phyloP scores from a whole-genome alignment of 1,140 invertebrate genomes.

The Philaenus spumarius region DNA sequence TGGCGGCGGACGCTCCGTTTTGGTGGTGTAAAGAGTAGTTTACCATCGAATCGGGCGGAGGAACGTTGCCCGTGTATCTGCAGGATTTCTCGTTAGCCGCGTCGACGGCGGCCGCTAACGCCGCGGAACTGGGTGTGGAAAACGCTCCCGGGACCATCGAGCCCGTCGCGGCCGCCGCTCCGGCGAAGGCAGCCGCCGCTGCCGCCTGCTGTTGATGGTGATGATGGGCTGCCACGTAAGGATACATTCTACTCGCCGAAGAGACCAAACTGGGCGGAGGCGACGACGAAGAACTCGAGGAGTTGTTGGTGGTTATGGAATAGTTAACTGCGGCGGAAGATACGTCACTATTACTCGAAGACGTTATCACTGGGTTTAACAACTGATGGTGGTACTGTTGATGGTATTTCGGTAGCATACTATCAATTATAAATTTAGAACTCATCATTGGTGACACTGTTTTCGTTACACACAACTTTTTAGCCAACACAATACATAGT shows the following conservation, averaged over 20 bases:
- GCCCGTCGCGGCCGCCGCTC: slow-evolving; percentile 52
- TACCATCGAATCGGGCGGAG: slow-evolving; percentile 65
- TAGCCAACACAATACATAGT: slow-evolving; percentile 1
- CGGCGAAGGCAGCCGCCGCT: slow-evolving; percentile 54
- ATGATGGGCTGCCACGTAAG: slow-evolving; percentile 62
- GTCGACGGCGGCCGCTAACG: slow-evolving; percentile 53
- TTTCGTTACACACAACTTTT: slow-evolving; percentile 3
- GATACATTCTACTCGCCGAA: slow-evolving; percentile 53
- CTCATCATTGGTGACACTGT: slow-evolving; percentile 56
- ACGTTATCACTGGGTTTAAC: slow-evolving; percentile 44
- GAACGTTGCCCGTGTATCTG: slow-evolving; percentile 61
- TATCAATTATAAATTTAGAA: slow-evolving; percentile 95
- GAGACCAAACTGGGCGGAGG: slow-evolving; percentile 43
- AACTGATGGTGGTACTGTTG: slow-evolving; percentile 64
- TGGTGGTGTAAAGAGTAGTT: slow-evolving; percentile 68
- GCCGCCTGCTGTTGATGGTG: slow-evolving; percentile 62
- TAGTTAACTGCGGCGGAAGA: slow-evolving; percentile 47
- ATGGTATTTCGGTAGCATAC: slow-evolving; percentile 92
- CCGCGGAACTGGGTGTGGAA: slow-evolving; percentile 45
- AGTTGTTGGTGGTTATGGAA: slow-evolving; percentile 35
- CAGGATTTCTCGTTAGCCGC: slow-evolving; percentile 64
- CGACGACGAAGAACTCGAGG: slow-evolving; percentile 43
- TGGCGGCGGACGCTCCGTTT: slow-evolving; percentile 54
- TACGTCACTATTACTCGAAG: slow-evolving; percentile 34
- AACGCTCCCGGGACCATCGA: slow-evolving; percentile 57